phyloP scores from a whole-genome alignment of 2,888 invertebrate genomes.

The Melanargia galathea region DNA sequence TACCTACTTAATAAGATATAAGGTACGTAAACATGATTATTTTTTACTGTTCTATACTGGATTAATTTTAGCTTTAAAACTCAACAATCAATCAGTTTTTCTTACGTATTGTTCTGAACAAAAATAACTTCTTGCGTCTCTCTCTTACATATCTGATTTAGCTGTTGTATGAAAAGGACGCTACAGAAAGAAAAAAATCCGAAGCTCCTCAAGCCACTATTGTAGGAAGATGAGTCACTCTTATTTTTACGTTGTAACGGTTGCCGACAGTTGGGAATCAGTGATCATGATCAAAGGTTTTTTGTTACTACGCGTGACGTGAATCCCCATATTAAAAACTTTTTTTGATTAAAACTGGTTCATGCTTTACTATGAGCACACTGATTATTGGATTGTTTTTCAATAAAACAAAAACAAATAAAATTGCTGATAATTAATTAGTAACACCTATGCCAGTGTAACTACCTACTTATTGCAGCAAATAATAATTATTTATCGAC shows the following conservation, averaged over 20 bases:
- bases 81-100: constrained; percentile 2
- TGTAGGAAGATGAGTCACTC: constrained; percentile 33
- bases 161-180: constrained; percentile 1
- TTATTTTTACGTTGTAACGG: constrained; percentile 34
- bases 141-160: neutral
- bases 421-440: too few relatives aligned
- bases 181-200: constrained; percentile 2
- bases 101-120: neutral
- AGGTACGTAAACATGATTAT: too few relatives aligned
- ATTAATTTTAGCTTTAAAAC: neutral
- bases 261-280: constrained; percentile 28
- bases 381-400: too few relatives aligned
- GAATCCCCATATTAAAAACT: constrained; percentile 12
- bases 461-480: too few relatives aligned
- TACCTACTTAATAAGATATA: too few relatives aligned
- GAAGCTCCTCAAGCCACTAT: constrained; percentile 6
- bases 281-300: constrained; percentile 1
- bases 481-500: too few relatives aligned
- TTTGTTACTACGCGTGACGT: neutral
- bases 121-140: constrained; percentile 10
- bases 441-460: too few relatives aligned
- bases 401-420: too few relatives aligned
- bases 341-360: neutral
- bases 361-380: neutral
- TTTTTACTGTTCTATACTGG: too few relatives aligned